Base-by-base conservation (phyloP, 2,113 vertebrate species). In the Trogon surrucura region DNA sequence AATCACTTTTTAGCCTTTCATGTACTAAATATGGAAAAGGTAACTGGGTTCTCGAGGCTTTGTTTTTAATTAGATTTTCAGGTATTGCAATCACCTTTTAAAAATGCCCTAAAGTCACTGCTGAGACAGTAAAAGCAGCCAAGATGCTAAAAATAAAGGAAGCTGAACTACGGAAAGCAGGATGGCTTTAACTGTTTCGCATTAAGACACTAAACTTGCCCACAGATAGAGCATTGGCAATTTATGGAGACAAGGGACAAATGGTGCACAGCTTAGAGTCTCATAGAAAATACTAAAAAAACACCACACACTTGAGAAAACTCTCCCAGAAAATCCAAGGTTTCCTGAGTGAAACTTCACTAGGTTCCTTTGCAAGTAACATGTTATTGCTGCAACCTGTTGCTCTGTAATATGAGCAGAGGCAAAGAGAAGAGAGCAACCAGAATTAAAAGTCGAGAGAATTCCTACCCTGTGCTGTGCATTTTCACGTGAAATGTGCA, bases 21-120 rank as follows among this genome's bases (percentile, higher is more conserved):
- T 75, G 45, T 84, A 54, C 60, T 87, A 77, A 89, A 80, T 53
- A 72, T 44, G 48, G 86, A 75, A 72, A 92, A 85, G 48, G 48
- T 80, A 81, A 41, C 65, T 72, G 21, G 22, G 23, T 92, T 75
- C 77, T 91, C 2, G 10, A 85, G 64, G 30, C 82, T 95, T 93
- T 72, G 30, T 75, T 93, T 96, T 89, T 93, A 95, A 94, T 95
- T 94, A 82, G 80, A 44, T 79, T 87, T 95, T 87, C 85, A 89
- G 57, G 70, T 91, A 80, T 87, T 82, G 58, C 73, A 92, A 4
- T 92, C 80, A 69, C 83, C 70, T 94, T 88, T 92, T 91, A 45
- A 92, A 95, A 95, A 90, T 85, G 74, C 90, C 88, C 88, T 84
- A 15, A 95, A 94, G 86, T 94, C 80, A 80, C 78, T 88, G 58